Conservation (phyloP, 2,888 invertebrate genomes). For the Drosophila bunnanda region DNA sequence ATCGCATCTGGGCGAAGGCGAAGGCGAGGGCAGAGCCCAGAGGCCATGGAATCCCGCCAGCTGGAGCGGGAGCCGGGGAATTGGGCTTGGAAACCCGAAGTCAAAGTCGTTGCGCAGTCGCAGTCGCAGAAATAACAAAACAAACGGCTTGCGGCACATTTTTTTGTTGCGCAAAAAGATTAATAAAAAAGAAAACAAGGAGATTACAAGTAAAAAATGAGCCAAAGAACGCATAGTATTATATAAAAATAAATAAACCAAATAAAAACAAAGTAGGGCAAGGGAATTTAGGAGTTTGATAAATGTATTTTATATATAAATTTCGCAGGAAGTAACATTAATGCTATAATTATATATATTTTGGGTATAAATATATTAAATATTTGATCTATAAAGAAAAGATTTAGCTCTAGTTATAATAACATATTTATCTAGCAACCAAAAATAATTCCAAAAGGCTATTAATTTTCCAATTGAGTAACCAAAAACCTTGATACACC, state of each 20-base stretch:
- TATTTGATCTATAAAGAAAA: too few relatives aligned
- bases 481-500: neutral
- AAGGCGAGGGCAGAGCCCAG: neutral
- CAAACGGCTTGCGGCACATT: slow-evolving; percentile 63
- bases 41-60: slow-evolving; percentile 17
- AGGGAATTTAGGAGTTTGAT: neutral
- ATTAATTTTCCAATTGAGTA: neutral
- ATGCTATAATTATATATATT: too few relatives aligned
- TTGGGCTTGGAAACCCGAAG: slow-evolving; percentile 17
- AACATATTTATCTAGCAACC: too few relatives aligned
- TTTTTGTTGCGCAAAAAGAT: slow-evolving; percentile 68
- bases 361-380: too few relatives aligned
- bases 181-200: slow-evolving; percentile 39
- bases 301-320: neutral
- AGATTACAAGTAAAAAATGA: slow-evolving; percentile 53
- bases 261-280: slow-evolving; percentile 3
- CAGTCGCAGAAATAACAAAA: slow-evolving; percentile 57
- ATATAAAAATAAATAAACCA: slow-evolving; percentile 8
- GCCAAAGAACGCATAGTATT: slow-evolving; percentile 47
- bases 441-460: too few relatives aligned
- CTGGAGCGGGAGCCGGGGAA: slow-evolving; percentile 7
- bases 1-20: slow-evolving; percentile 24
- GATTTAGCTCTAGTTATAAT: too few relatives aligned
- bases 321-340: too few relatives aligned
- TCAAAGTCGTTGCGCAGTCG: slow-evolving; percentile 63